Evolutionary conservation across 92 coral and sea anemone species (phyloP).

Genomic region (Scolanthus callimorphus): DNA sequence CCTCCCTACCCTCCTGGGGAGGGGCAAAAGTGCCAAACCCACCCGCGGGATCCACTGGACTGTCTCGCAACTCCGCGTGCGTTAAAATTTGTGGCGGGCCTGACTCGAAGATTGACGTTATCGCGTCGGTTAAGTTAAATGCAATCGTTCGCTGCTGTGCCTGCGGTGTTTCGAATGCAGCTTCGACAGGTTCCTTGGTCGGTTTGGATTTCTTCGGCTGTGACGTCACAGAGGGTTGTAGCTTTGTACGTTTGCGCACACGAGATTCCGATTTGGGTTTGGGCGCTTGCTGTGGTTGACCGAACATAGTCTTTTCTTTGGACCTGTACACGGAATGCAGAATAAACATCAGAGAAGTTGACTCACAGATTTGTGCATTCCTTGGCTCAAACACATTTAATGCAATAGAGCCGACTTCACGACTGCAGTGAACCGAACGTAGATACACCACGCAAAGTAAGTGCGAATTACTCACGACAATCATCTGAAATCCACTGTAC

Average conservation of each 20-base stretch:
- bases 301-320: conserved; percentile 34
- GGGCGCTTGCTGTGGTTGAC: conserved; percentile 20
- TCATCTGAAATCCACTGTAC: too few relatives aligned
- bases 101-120: conserved; percentile 89
- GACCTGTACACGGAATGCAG: conserved; percentile 20
- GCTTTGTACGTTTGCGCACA: conserved; percentile 32
- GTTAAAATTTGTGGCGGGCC: conserved; percentile 47
- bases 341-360: too few relatives aligned
- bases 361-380: too few relatives aligned
- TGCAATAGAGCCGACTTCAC: too few relatives aligned
- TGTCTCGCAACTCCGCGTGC: background rate
- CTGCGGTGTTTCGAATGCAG: conserved; percentile 83
- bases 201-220: conserved; percentile 50
- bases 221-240: conserved; percentile 63
- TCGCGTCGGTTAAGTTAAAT: conserved; percentile 82
- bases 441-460: too few relatives aligned
- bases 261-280: conserved; percentile 20
- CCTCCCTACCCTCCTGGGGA: conserved; percentile 37
- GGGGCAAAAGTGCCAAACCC: conserved; percentile 98
- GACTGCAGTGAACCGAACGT: too few relatives aligned
- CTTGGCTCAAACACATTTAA: too few relatives aligned
- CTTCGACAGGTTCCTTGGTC: conserved; percentile 69
- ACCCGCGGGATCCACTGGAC: conserved; percentile 19
- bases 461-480: too few relatives aligned
- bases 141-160: conserved; percentile 78